Evolutionary conservation across 2,888 invertebrate species (phyloP).

Genomic region (Drosophila borealis): DNA sequence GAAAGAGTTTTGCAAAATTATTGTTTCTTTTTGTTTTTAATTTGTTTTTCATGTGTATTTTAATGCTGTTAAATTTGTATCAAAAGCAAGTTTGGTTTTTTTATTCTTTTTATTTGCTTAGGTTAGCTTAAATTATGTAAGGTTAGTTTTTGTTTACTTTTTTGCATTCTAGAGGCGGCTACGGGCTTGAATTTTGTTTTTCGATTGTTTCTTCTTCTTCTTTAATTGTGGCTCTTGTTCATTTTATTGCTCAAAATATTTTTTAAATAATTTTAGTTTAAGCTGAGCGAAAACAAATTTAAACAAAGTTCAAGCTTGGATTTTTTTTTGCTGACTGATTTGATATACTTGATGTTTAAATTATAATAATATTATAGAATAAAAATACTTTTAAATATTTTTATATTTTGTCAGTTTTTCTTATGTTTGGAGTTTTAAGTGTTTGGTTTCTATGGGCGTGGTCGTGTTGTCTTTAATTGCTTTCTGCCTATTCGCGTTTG

Average conservation of each 20-base stretch:
- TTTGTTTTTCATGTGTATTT: constrained; percentile 24
- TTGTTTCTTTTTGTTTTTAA: constrained; percentile 51
- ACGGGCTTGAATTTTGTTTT: constrained; percentile 13
- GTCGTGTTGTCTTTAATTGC: constrained; percentile 26
- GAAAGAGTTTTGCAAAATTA: constrained; percentile 67
- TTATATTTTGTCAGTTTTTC: neutral
- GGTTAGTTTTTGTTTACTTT: constrained; percentile 8
- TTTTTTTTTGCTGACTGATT: neutral
- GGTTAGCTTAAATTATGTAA: constrained; percentile 28
- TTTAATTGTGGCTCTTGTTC: constrained; percentile 2
- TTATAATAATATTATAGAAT: neutral
- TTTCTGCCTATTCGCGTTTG: constrained; percentile 40
- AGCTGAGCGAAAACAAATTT: constrained; percentile 5
- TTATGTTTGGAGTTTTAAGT: constrained; percentile 5
- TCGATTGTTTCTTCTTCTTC: constrained; percentile 1
- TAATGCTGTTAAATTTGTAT: constrained; percentile 45
- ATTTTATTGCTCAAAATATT: neutral
- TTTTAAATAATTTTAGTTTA: constrained; percentile 3
- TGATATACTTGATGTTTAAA: neutral
- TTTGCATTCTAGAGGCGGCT: constrained; percentile 42
- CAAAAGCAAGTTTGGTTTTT: constrained; percentile 35
- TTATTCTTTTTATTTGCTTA: constrained; percentile 3
- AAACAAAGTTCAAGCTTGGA: constrained; percentile 13
- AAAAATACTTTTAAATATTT: constrained; percentile 4
- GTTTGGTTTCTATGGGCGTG: constrained; percentile 33